Percentiles rank a stretch among this genome's conserved stretches.
phyloP scores from a whole-genome alignment of 2,888 invertebrate genomes.

The Dolomedes plantarius region DNA sequence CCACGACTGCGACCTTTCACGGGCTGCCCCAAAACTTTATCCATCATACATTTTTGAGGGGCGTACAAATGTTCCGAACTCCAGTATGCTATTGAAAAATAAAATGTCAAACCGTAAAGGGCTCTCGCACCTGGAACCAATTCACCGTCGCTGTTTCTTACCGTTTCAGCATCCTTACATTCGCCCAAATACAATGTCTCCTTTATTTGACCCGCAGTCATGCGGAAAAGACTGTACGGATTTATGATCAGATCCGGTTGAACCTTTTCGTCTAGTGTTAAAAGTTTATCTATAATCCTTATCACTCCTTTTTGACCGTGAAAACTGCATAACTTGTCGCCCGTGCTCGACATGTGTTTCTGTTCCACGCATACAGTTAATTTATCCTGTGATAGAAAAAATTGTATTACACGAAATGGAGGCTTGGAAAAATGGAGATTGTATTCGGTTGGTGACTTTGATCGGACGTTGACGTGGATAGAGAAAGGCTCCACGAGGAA shows the following conservation, averaged over 20 bases:
- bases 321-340: constrained; percentile 21
- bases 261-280: background rate
- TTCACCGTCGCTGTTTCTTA: constrained; percentile 18
- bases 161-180: constrained; percentile 15
- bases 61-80: no score
- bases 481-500: constrained; percentile 2
- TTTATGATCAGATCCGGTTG: background rate
- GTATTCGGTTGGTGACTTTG: background rate
- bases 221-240: constrained; percentile 19
- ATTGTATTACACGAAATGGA: background rate
- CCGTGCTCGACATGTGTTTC: background rate
- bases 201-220: constrained; percentile 29
- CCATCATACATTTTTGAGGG: background rate
- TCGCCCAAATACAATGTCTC: constrained; percentile 18
- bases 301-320: constrained; percentile 38
- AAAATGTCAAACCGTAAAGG: constrained; percentile 11
- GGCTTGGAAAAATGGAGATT: background rate
- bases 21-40: background rate
- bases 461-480: background rate
- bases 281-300: background rate
- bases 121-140: background rate
- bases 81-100: constrained; percentile 32
- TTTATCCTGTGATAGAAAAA: background rate
- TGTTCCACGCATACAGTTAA: background rate
- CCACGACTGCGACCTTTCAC: constrained; percentile 17